These are phyloP conservation scores for Cotesia glomerata DNA, from an alignment of 1,140 invertebrate species.

Conservation along the genomic window DNA sequence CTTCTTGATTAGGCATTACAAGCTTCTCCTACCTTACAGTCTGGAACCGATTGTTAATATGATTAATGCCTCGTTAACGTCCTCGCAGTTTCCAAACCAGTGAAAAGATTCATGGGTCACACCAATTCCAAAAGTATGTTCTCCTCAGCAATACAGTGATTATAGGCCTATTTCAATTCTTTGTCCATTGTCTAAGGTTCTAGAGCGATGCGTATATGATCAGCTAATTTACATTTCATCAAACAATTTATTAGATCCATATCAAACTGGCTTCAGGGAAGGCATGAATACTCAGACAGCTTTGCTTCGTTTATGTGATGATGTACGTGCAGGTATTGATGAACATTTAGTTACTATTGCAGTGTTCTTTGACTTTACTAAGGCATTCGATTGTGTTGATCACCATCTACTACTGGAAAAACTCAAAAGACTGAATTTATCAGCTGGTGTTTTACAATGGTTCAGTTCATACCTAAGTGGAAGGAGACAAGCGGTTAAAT, in stretches of 20 bases:
- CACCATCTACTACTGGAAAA: constrained; percentile 20
- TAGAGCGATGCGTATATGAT: constrained; percentile 18
- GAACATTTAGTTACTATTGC: too few relatives aligned
- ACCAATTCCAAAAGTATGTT: background rate
- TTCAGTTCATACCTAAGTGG: background rate
- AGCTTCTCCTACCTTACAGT: background rate
- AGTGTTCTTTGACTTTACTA: constrained; percentile 27
- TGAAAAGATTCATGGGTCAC: background rate
- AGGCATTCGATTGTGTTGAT: constrained; percentile 31
- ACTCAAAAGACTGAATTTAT: background rate
- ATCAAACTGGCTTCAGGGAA: constrained; percentile 1
- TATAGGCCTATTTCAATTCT: too few relatives aligned
- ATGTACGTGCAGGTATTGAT: constrained; percentile 6
- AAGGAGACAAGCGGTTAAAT: background rate
- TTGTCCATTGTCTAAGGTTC: constrained; percentile 20
- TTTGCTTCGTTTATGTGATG: background rate
- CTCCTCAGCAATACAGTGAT: background rate
- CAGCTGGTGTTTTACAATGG: background rate
- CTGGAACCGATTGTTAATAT: background rate
- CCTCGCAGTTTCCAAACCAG: background rate
- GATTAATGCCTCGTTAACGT: background rate
- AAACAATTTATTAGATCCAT: background rate
- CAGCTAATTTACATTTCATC: background rate
- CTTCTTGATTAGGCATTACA: background rate
- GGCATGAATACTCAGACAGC: background rate